phyloP scores from a whole-genome alignment of 1,140 invertebrate genomes.

The Megathymus violae region DNA sequence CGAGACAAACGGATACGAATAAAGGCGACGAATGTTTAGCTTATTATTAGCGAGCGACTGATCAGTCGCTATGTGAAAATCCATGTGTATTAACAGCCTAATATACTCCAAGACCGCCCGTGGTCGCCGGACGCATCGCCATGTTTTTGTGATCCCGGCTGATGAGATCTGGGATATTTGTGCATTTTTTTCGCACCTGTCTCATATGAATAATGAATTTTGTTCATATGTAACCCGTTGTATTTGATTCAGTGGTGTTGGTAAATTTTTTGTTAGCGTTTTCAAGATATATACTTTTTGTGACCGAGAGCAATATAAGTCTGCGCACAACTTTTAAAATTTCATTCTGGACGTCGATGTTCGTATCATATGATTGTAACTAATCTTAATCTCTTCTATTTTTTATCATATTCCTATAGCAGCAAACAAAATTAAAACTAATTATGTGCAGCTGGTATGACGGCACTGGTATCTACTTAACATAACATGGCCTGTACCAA shows the following conservation, averaged over 20 bases:
- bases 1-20: too few species aligned
- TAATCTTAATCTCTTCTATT: too few species aligned
- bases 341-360: too few species aligned
- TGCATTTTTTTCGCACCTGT: not conserved
- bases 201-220: not conserved
- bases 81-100: slow-evolving; percentile 1
- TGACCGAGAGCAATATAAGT: too few species aligned
- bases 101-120: slow-evolving; percentile 1
- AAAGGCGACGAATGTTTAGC: not conserved
- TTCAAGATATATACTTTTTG: not conserved
- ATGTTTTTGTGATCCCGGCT: slow-evolving; percentile 6
- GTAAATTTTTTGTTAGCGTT: not conserved
- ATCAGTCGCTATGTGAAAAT: not conserved
- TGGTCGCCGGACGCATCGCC: not conserved
- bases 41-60: not conserved
- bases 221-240: not conserved
- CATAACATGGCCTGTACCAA: too few species aligned
- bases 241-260: not conserved
- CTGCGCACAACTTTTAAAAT: too few species aligned
- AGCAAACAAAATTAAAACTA: too few species aligned
- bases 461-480: too few species aligned
- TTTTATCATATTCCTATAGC: too few species aligned
- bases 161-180: slow-evolving; percentile 2
- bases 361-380: too few species aligned
- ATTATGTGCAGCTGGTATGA: too few species aligned